phyloP scores from a whole-genome alignment of 2,797 vertebrate species.

The Menidia menidia region DNA sequence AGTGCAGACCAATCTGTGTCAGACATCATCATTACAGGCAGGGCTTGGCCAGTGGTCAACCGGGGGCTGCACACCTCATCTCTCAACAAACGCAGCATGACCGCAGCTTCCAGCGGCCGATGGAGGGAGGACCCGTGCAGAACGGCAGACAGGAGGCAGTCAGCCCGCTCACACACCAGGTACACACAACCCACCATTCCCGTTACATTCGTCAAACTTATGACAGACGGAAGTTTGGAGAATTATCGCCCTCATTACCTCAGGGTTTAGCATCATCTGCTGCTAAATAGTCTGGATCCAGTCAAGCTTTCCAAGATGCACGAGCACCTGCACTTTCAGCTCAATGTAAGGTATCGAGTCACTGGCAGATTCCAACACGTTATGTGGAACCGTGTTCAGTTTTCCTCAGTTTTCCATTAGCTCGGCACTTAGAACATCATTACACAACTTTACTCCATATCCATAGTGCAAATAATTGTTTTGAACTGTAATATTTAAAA shows the following conservation, averaged over 20 bases:
- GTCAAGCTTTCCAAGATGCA: conserved; percentile 25
- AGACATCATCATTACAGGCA: conserved; percentile 49
- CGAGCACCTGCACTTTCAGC: conserved; percentile 8
- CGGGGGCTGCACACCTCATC: conserved; percentile 61
- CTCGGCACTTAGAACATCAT: neutral
- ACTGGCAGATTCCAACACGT: neutral
- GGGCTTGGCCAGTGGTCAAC: conserved; percentile 44
- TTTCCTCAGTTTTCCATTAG: neutral
- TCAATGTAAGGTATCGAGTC: neutral
- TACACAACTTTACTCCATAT: neutral
- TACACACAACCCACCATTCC: conserved; percentile 26
- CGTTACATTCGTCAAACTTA: conserved; percentile 43
- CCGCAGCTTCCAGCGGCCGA: conserved; percentile 26
- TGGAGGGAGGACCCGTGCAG: conserved; percentile 16
- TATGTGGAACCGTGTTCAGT: neutral
- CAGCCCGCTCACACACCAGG: conserved; percentile 40
- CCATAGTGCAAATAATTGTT: neutral
- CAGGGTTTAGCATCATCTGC: conserved; percentile 48
- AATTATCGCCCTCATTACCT: conserved; percentile 52
- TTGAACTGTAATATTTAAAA: neutral
- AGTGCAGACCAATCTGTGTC: conserved; percentile 46
- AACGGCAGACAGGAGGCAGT: conserved; percentile 43
- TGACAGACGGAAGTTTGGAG: conserved; percentile 44
- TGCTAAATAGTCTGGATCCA: conserved; percentile 55
- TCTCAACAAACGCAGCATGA: conserved; percentile 58